phyloP scores from a whole-genome alignment of 2,888 invertebrate genomes.

The Camptogramma bilineatum region DNA sequence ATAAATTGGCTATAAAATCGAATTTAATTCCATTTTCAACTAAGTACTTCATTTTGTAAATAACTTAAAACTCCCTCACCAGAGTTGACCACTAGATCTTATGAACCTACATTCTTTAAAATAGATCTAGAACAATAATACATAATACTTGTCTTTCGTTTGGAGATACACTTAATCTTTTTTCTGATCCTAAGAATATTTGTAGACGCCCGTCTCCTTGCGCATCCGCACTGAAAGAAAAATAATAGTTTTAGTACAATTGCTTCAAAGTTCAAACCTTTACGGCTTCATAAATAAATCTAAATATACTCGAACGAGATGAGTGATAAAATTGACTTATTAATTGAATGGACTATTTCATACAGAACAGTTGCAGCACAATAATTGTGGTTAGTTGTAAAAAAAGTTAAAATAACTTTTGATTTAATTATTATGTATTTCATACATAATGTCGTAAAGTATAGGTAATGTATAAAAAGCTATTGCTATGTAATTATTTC shows the following conservation, averaged over 20 bases:
- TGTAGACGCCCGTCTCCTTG: slow-evolving; percentile 80
- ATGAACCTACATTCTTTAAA: slow-evolving; percentile 3
- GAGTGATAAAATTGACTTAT: neutral
- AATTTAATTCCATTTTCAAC: slow-evolving; percentile 29
- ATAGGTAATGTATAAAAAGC: neutral
- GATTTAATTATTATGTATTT: neutral
- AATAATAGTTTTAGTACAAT: slow-evolving; percentile 30
- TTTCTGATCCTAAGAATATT: slow-evolving; percentile 68
- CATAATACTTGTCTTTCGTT: slow-evolving; percentile 51
- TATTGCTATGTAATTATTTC: slow-evolving; percentile 21
- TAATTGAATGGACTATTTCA: neutral
- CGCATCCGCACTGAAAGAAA: slow-evolving; percentile 81
- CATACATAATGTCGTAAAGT: no score
- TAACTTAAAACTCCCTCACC: slow-evolving; percentile 3
- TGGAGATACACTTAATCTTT: slow-evolving; percentile 30
- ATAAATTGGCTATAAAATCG: slow-evolving; percentile 34
- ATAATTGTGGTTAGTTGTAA: neutral
- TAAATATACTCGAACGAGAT: neutral
- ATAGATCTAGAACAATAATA: slow-evolving; percentile 32
- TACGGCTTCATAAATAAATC: no score
- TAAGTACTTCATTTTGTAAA: slow-evolving; percentile 31
- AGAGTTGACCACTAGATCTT: neutral
- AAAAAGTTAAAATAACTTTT: neutral
- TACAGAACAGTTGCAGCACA: neutral
- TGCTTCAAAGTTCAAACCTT: no score